A percentile compares a stretch with the other conserved stretches of the same genome.
These are phyloP conservation scores for Conops quadrifasciatus DNA, from an alignment of 2,888 invertebrate species.

Conservation along the genomic window DNA sequence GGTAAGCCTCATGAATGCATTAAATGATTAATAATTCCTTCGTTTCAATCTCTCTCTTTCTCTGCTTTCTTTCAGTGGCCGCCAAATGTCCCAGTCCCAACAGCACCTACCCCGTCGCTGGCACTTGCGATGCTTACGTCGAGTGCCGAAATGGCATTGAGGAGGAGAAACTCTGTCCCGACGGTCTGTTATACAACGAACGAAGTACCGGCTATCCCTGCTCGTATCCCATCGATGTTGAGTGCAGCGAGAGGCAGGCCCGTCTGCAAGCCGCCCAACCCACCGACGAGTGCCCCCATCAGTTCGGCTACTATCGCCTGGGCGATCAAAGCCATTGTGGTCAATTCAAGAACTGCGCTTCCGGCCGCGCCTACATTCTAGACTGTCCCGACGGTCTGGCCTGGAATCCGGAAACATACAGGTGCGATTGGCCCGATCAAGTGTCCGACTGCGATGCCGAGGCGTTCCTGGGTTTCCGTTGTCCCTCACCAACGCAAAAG, in stretches of 20 bases:
- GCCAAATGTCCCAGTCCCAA: constrained; percentile 72
- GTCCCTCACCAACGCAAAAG: constrained; percentile 71
- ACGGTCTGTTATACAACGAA: constrained; percentile 82
- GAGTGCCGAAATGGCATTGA: constrained; percentile 78
- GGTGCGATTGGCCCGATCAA: constrained; percentile 90
- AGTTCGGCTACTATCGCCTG: constrained; percentile 81
- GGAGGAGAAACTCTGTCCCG: constrained; percentile 81
- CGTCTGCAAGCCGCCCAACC: constrained; percentile 69
- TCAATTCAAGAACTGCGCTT: constrained; percentile 82
- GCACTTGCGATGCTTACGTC: constrained; percentile 79
- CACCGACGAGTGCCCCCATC: constrained; percentile 82
- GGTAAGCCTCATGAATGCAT: constrained; percentile 51
- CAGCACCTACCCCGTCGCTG: constrained; percentile 73
- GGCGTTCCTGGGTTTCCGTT: constrained; percentile 79
- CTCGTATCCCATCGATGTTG: constrained; percentile 83
- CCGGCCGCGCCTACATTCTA: constrained; percentile 77
- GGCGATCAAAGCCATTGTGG: constrained; percentile 77
- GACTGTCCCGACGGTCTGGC: constrained; percentile 87
- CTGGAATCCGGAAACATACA: constrained; percentile 75
- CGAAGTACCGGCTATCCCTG: constrained; percentile 79
- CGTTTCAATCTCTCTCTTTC: constrained; percentile 45
- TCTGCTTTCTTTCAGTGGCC: constrained; percentile 46
- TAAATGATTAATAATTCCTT: constrained; percentile 45
- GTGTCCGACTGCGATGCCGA: constrained; percentile 83
- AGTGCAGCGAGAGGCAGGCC: constrained; percentile 76